Conservation (phyloP, 2,797 vertebrate species). For the Acanthornis magna region DNA sequence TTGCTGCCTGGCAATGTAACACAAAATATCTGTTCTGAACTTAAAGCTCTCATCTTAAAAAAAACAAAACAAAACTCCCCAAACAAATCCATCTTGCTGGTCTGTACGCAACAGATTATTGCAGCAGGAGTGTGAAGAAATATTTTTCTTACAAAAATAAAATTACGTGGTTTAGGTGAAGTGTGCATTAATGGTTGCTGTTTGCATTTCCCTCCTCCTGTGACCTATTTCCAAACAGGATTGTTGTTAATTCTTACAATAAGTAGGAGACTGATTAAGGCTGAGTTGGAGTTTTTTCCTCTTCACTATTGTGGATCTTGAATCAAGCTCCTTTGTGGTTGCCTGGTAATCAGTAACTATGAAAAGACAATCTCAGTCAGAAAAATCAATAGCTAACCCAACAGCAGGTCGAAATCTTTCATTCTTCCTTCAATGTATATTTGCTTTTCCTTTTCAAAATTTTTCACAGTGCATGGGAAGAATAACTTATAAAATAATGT, state of each 20-base stretch:
- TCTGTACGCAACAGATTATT: background rate
- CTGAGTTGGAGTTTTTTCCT: background rate
- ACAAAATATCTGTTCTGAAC: background rate
- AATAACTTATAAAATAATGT: background rate
- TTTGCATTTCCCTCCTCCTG: background rate
- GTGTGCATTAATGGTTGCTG: background rate
- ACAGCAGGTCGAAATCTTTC: background rate
- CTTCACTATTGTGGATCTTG: background rate
- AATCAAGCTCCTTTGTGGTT: background rate
- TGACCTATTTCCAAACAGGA: background rate
- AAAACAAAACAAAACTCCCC: background rate
- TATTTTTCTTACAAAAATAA: background rate
- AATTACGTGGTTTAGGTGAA: background rate
- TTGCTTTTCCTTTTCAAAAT: background rate
- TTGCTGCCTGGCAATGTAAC: background rate
- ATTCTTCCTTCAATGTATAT: background rate
- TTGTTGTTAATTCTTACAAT: background rate
- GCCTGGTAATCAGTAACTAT: constrained; percentile 11
- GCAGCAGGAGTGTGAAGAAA: background rate
- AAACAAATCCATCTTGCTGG: background rate
- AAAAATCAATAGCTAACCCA: constrained; percentile 23
- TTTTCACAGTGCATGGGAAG: background rate
- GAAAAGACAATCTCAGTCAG: background rate
- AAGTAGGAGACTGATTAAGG: background rate
- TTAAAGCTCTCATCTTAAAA: background rate